Evolutionary conservation across 2,888 invertebrate genomes (phyloP).

Genomic region (Rapana venosa): DNA sequence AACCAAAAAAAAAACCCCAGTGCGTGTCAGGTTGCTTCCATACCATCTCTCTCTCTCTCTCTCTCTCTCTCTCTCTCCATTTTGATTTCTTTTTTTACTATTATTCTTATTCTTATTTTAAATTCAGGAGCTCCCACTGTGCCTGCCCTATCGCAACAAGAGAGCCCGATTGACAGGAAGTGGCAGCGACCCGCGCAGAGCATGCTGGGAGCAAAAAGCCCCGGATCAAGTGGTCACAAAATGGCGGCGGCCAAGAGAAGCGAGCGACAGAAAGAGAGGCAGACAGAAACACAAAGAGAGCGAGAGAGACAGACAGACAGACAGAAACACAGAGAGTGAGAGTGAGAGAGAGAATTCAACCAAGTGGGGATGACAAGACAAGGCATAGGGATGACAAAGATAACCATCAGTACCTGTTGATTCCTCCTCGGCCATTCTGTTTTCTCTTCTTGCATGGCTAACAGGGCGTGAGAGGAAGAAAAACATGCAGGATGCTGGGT

Average conservation of each 20-base stretch:
- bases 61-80: not conserved
- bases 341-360: not conserved
- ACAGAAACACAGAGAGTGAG: not conserved
- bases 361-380: not conserved
- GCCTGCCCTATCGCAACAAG: not conserved
- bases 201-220: conserved; percentile 16
- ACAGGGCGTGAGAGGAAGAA: not conserved
- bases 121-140: not conserved
- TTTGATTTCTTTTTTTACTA: not conserved
- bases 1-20: too few relatives aligned
- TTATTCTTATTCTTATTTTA: too few relatives aligned
- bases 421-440: not conserved
- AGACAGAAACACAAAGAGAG: not conserved
- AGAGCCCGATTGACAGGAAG: not conserved
- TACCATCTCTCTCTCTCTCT: not conserved
- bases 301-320: not conserved
- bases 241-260: not conserved
- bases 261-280: not conserved
- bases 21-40: not conserved
- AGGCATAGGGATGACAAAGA: not conserved
- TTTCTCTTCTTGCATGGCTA: not conserved
- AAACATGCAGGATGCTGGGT: not conserved
- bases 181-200: not conserved
- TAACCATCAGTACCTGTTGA: not conserved
- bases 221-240: conserved; percentile 4